phyloP scores from a whole-genome alignment of 2,888 invertebrate species.

The Thereva nobilitata region DNA sequence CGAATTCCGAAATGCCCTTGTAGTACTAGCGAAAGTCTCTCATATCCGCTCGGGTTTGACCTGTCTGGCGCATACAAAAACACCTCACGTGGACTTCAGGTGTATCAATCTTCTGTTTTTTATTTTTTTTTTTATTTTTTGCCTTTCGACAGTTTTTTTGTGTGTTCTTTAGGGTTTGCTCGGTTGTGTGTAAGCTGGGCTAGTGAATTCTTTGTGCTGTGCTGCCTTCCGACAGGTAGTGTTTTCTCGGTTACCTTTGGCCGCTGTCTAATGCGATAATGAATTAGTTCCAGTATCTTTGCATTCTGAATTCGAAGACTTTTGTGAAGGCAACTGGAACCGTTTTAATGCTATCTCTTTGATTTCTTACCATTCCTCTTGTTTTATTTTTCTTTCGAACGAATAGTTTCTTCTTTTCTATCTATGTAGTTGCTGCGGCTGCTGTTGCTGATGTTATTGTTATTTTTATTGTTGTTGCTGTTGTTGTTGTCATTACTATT shows the following conservation, averaged over 20 bases:
- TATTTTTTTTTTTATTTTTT: not conserved
- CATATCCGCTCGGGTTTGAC: slow-evolving; percentile 18
- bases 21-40: slow-evolving; percentile 14
- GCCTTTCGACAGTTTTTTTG: slow-evolving; percentile 2
- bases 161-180: slow-evolving; percentile 1
- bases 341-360: slow-evolving; percentile 36
- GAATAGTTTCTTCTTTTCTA: too few species aligned
- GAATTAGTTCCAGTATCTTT: slow-evolving; percentile 40
- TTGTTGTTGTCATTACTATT: too few species aligned
- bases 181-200: slow-evolving; percentile 6
- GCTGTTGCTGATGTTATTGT: too few species aligned
- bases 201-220: not conserved
- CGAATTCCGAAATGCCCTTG: slow-evolving; percentile 15
- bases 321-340: slow-evolving; percentile 34
- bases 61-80: slow-evolving; percentile 23
- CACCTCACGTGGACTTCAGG: slow-evolving; percentile 9
- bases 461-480: too few species aligned
- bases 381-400: slow-evolving; percentile 12
- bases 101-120: slow-evolving; percentile 11
- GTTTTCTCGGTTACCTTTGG: slow-evolving; percentile 13
- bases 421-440: too few species aligned
- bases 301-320: slow-evolving; percentile 26
- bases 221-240: not conserved
- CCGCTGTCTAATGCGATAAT: slow-evolving; percentile 36
- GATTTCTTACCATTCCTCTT: slow-evolving; percentile 8